Percentiles rank a stretch among this genome's conserved stretches.
These are phyloP conservation scores for Drosophila erecta DNA, from an alignment of 1,140 invertebrate species.

Conservation along the genomic window DNA sequence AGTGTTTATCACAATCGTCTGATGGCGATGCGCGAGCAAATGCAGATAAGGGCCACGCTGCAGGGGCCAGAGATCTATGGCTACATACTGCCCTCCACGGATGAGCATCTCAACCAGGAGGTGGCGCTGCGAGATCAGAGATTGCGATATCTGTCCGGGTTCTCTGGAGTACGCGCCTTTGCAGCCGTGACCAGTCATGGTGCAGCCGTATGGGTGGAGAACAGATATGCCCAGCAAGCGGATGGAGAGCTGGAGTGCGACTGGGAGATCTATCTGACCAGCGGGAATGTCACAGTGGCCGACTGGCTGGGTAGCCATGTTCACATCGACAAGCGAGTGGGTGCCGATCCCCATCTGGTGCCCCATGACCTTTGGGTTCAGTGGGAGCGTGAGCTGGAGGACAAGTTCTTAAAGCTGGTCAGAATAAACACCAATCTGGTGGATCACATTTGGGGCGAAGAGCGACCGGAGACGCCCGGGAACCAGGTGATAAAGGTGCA, in stretches of 20 bases:
- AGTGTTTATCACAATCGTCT: constrained; percentile 85
- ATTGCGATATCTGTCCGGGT: constrained; percentile 93
- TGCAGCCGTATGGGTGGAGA: constrained; percentile 95
- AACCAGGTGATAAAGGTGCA: constrained; percentile 86
- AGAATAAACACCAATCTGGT: constrained; percentile 90
- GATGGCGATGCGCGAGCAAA: constrained; percentile 87
- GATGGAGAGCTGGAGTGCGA: constrained; percentile 91
- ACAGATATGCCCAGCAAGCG: constrained; percentile 92
- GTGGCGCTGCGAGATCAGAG: constrained; percentile 91
- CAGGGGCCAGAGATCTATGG: constrained; percentile 89
- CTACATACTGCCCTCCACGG: constrained; percentile 91
- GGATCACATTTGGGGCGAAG: constrained; percentile 92
- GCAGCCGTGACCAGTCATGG: constrained; percentile 91
- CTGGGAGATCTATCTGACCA: constrained; percentile 92
- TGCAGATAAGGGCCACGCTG: constrained; percentile 87
- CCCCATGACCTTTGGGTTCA: constrained; percentile 88
- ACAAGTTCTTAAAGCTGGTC: constrained; percentile 87
- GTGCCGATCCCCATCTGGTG: constrained; percentile 92
- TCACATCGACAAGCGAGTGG: constrained; percentile 88
- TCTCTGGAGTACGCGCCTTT: constrained; percentile 92
- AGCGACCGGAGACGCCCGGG: constrained; percentile 85
- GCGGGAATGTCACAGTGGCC: constrained; percentile 87
- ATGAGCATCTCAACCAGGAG: constrained; percentile 91
- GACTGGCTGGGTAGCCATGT: constrained; percentile 89
- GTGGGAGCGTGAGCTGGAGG: constrained; percentile 86